Evolutionary conservation across 2,888 invertebrate species (phyloP).

Genomic region (Drosophila lacicola): DNA sequence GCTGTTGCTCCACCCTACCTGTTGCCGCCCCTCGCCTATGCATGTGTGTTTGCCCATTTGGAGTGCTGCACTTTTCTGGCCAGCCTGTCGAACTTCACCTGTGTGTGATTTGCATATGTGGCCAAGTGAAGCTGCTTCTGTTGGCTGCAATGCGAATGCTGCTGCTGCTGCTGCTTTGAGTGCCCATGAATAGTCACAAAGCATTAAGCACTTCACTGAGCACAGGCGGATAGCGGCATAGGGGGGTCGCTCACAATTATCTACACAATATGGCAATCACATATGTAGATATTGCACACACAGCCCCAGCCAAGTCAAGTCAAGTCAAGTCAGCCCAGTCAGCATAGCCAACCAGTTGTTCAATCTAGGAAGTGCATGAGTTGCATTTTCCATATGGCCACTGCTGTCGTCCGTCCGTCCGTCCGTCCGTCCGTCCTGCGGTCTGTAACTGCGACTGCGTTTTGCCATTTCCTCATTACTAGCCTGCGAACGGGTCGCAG

Average conservation of each 20-base stretch:
- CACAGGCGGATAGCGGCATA: slow-evolving; percentile 15
- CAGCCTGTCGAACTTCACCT: slow-evolving; percentile 79
- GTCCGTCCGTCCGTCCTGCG: slow-evolving; percentile 34
- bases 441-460: slow-evolving; percentile 38
- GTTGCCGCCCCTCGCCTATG: slow-evolving; percentile 11
- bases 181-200: slow-evolving; percentile 81
- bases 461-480: slow-evolving; percentile 79
- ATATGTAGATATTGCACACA: slow-evolving; percentile 79
- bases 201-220: slow-evolving; percentile 76
- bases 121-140: slow-evolving; percentile 76
- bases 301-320: slow-evolving; percentile 47
- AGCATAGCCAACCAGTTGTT: slow-evolving; percentile 76
- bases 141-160: slow-evolving; percentile 65
- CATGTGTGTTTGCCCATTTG: slow-evolving; percentile 72
- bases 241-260: slow-evolving; percentile 69
- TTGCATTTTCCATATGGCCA: slow-evolving; percentile 81
- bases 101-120: slow-evolving; percentile 78
- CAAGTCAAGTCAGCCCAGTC: slow-evolving; percentile 61
- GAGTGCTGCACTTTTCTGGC: slow-evolving; percentile 79
- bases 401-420: slow-evolving; percentile 34
- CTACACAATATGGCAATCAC: slow-evolving; percentile 82
- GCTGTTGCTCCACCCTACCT: slow-evolving; percentile 38
- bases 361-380: slow-evolving; percentile 82
- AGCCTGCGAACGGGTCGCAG: slow-evolving; percentile 70
- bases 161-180: slow-evolving; percentile 63